Evolutionary conservation across 2,113 vertebrate species (phyloP).

Genomic region (Probosciger aterrimus): DNA sequence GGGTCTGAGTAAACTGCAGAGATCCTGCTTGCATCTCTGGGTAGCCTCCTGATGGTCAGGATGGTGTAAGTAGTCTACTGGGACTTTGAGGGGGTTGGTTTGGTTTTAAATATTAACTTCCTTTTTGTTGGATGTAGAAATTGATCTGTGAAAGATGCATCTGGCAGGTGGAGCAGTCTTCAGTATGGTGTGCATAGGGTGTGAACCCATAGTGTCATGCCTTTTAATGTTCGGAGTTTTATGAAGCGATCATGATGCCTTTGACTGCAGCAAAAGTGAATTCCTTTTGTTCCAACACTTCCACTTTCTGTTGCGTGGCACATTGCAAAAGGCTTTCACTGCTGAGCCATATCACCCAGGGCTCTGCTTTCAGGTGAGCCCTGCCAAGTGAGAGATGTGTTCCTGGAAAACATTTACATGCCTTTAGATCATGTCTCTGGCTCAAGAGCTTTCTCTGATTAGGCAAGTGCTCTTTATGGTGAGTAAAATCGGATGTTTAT

Average conservation of each 20-base stretch:
- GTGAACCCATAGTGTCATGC: fast-evolving
- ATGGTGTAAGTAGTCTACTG: background rate
- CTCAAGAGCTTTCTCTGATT: background rate
- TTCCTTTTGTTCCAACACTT: background rate
- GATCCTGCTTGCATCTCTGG: background rate
- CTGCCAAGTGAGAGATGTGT: background rate
- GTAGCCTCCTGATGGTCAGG: background rate
- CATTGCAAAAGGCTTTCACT: background rate
- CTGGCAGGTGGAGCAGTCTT: background rate
- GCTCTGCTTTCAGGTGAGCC: background rate
- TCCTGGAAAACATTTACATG: background rate
- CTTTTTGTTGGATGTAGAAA: background rate
- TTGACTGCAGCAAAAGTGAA: background rate
- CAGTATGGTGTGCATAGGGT: no score
- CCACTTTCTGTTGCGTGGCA: background rate
- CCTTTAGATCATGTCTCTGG: background rate
- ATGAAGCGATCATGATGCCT: background rate
- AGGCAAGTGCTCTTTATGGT: background rate
- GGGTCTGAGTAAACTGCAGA: background rate
- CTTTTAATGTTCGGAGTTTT: background rate
- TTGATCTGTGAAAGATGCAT: background rate
- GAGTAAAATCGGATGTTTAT: background rate
- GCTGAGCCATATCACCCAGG: background rate
- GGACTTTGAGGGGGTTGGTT: background rate
- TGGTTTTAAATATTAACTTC: background rate